phyloP scores from a whole-genome alignment of 2,113 vertebrate genomes.

The Chamaea fasciata region DNA sequence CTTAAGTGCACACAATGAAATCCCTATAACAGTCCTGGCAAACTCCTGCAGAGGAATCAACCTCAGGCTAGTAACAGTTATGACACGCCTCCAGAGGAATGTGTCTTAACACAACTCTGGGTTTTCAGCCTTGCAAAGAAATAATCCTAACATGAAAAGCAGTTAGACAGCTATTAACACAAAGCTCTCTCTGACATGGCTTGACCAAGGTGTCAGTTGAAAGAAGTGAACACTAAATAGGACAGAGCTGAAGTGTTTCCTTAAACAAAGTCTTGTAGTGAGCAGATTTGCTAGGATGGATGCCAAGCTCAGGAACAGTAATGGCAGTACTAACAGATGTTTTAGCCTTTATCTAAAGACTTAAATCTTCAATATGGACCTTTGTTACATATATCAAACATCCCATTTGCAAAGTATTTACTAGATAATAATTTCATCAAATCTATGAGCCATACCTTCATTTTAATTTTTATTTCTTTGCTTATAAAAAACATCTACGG shows the following conservation, averaged over 20 bases:
- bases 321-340: not conserved
- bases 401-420: not conserved
- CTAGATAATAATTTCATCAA: not conserved
- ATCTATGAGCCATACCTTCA: not conserved
- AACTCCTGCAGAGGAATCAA: not conserved
- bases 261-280: not conserved
- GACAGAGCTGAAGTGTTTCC: not conserved
- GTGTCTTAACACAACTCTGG: not conserved
- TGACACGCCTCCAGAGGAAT: conserved; percentile 23
- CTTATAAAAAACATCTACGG: not conserved
- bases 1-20: not conserved
- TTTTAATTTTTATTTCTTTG: not conserved
- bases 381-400: not conserved
- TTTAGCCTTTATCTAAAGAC: not conserved
- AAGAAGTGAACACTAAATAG: not conserved
- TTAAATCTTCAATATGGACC: not conserved
- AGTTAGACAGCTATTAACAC: not conserved
- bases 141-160: not conserved
- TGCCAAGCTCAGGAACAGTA: not conserved
- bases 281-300: not conserved
- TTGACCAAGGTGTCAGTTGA: not conserved
- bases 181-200: not conserved
- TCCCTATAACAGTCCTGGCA: not conserved
- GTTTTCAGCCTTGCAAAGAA: not conserved
- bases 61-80: conserved; percentile 28